Evolutionary conservation across 2,113 vertebrate genomes (phyloP).

Genomic region (Catharus fuscescens): DNA sequence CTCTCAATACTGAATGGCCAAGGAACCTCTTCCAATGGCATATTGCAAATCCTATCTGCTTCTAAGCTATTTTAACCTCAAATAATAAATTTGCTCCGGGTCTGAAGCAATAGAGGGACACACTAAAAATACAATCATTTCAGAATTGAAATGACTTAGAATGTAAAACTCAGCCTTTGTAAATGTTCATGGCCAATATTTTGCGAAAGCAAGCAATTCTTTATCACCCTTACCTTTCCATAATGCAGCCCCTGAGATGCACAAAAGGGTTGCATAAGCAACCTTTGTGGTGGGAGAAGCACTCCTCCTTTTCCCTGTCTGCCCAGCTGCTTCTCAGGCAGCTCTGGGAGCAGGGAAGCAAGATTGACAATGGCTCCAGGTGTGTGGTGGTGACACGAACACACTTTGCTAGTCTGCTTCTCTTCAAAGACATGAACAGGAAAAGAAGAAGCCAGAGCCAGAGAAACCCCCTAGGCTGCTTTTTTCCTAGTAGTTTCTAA

Average conservation of each 20-base stretch:
- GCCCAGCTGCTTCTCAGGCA: accelerated
- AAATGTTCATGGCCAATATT: not conserved
- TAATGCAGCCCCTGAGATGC: not conserved
- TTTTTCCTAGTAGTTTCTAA: not conserved
- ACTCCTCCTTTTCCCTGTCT: not conserved
- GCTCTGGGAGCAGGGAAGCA: not conserved
- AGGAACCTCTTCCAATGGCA: not conserved
- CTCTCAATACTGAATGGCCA: not conserved
- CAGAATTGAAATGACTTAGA: not conserved
- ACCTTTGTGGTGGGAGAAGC: not conserved
- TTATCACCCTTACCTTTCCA: not conserved
- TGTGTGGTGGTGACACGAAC: not conserved
- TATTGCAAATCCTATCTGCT: not conserved
- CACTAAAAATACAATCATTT: not conserved
- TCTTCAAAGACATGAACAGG: not conserved
- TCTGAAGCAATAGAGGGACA: not conserved
- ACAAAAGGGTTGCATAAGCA: not conserved
- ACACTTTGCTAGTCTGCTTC: not conserved
- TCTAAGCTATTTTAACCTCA: not conserved
- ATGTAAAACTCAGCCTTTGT: not conserved
- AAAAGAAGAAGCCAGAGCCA: not conserved
- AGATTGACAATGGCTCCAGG: not conserved
- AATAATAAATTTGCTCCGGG: not conserved
- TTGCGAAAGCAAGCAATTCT: not conserved
- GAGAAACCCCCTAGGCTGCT: not conserved